Percentiles rank a stretch among this genome's conserved stretches.
Conservation (phyloP, 2,888 invertebrate genomes). For the Melanchra persicariae region DNA sequence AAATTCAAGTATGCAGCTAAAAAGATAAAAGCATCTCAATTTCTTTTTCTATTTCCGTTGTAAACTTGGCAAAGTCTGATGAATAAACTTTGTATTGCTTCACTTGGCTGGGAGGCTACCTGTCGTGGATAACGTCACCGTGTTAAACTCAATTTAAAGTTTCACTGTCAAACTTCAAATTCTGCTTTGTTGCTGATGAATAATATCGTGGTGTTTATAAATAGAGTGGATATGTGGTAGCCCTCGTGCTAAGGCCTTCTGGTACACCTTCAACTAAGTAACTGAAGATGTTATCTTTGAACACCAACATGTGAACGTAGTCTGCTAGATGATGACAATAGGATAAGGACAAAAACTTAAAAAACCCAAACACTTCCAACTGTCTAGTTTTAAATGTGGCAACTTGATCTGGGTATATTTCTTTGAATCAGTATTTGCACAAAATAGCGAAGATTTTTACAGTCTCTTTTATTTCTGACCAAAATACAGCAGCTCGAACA, state of each 20-base stretch:
- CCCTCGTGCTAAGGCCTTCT: too few relatives aligned
- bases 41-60: conserved; percentile 41
- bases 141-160: conserved; percentile 69
- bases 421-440: not conserved
- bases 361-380: not conserved
- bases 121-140: conserved; percentile 58
- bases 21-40: conserved; percentile 25
- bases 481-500: conserved; percentile 5
- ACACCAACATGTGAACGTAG: not conserved
- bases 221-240: not conserved
- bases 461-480: not conserved
- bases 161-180: conserved; percentile 52
- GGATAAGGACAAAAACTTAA: not conserved
- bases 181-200: conserved; percentile 40
- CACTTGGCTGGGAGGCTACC: conserved; percentile 52
- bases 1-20: conserved; percentile 4
- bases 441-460: not conserved
- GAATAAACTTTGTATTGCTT: conserved; percentile 67
- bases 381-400: not conserved
- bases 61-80: conserved; percentile 57
- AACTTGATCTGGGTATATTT: not conserved
- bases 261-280: not conserved
- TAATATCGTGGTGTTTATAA: conserved; percentile 25
- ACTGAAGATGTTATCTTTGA: not conserved
- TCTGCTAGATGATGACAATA: not conserved